Base-by-base conservation (phyloP, 1,140 invertebrate genomes). In the Cyphomyrmex costatus region DNA sequence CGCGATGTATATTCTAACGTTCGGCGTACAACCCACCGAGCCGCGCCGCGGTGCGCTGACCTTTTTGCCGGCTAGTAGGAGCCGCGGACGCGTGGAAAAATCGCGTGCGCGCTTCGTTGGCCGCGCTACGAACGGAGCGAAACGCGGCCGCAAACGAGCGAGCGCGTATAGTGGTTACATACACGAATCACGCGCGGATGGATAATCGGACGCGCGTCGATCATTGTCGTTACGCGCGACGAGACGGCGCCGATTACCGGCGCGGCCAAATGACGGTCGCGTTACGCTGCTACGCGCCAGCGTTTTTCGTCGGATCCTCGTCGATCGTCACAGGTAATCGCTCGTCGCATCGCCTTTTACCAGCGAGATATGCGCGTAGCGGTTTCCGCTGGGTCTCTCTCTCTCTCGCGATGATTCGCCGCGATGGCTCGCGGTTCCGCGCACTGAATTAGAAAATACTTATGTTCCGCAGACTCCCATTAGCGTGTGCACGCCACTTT, bases 1-100 rank as follows among this genome's bases (percentile, higher is more conserved):
- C 90, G 90, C 86, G 61, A 90, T 88, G 83, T 90, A 68, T 84
- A 86, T 84, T 86, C 78, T 86, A 85, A 33, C 86, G 53, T 80
- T 42, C n/a, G 60, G 60, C 76, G 60, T 46, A 33, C 74, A 88
- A 83, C 42, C 80, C 56, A 65, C 51, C 49, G 53, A 56, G 53
- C n/a, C 42, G n/a, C 14, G 42, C 60, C 79, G 63, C 83, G 80
- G 90, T 89, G 53, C 89, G 87, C 87, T 91, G 89, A 90, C 90
- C 87, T 91, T 87, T 91, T 85, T 71, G 56, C 51, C 51, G 33
- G 46, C 77, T 42, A 73, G 30, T 58, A 56, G 70, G 2, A 77
- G 61, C 82, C 21, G 73, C 73, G 73, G 68, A 56, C 36, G 78
- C 78, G 78, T 68, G 78, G 46, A 85, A 77, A 83, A 73, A 73